Percentiles rank a stretch among this genome's conserved stretches.
phyloP scores from a whole-genome alignment of 2,113 vertebrate genomes.

The Coregonus clupeaformis region DNA sequence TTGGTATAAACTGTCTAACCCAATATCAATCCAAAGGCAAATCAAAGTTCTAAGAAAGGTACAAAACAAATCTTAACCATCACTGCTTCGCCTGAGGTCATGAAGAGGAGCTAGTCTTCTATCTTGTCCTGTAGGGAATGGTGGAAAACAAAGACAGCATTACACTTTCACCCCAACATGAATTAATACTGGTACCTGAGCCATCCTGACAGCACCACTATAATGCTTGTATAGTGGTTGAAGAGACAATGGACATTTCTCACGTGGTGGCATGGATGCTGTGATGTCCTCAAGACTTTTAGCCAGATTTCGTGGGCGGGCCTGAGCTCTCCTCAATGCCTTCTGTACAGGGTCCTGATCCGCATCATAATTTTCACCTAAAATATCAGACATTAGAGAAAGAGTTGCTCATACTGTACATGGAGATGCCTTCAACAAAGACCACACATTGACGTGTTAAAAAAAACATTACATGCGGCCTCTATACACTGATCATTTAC shows the following conservation, averaged over 20 bases:
- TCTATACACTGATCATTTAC: too few relatives aligned
- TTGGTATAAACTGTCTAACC: not conserved
- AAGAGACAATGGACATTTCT: constrained; percentile 59
- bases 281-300: constrained; percentile 93
- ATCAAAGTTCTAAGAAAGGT: not conserved
- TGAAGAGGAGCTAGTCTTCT: constrained; percentile 46
- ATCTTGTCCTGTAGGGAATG: constrained; percentile 40
- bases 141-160: constrained; percentile 2
- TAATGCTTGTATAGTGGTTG: not conserved
- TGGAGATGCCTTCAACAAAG: not conserved
- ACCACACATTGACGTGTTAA: too few relatives aligned
- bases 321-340: constrained; percentile 81
- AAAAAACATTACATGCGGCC: too few relatives aligned
- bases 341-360: constrained; percentile 77
- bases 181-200: not conserved
- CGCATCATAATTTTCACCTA: constrained; percentile 62
- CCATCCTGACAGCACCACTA: not conserved
- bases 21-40: not conserved
- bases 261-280: constrained; percentile 78
- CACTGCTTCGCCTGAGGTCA: constrained; percentile 77
- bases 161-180: not conserved
- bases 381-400: constrained; percentile 49
- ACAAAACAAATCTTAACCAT: constrained; percentile 78
- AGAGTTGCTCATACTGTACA: not conserved
- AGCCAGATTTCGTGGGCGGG: constrained; percentile 80